Base-by-base conservation (phyloP, 2,797 vertebrate species). In the Ispidina picta region DNA sequence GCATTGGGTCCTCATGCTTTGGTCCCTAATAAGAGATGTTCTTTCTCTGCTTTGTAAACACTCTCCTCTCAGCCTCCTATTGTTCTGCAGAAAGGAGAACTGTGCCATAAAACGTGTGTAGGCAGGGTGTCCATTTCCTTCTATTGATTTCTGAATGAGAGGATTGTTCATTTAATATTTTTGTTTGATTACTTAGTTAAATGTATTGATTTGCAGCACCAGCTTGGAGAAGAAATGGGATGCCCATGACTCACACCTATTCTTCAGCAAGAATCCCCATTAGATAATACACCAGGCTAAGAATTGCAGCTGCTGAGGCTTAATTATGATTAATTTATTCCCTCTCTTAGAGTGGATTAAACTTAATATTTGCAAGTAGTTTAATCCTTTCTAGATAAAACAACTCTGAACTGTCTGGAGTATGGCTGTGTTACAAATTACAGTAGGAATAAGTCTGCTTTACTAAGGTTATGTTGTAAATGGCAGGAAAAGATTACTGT, bases 111-210 rank as follows among this genome's bases (percentile, higher is more conserved):
- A 90, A 43, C 15, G n/a, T 4, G 1, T 3, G 17, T 80, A 85
- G 91, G 94, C 83, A 54, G 83, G 75, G 69, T 46, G 83, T 90
- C 92, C 33, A 80, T 94, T 91, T 92, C 93, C 86, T 94, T 56
- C 3, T 25, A 96, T 95, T 80, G 93, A 95, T 91, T 83, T 92
- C 60, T 28, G 65, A 95, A 94, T 80, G 54, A 91, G 78, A 81
- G 79, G 80, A 70, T 88, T 63, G 75, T 65, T 89, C 82, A 28
- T 63, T 79, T 80, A 48, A 12, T 66, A 43, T 77, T 80, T 88
- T 6, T 92, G 63, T 76, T 46, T 88, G 83, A 81, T 94, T 60
- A 65, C 46, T 58, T 86, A 26, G 65, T 94, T 94, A 77, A 49
- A 39, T 3, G 55, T 31, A 60, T 93, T 76, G 91, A 94, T 95